These are phyloP conservation scores for Thymallus thymallus DNA, from an alignment of 2,113 vertebrate genomes.

Conservation along the genomic window DNA sequence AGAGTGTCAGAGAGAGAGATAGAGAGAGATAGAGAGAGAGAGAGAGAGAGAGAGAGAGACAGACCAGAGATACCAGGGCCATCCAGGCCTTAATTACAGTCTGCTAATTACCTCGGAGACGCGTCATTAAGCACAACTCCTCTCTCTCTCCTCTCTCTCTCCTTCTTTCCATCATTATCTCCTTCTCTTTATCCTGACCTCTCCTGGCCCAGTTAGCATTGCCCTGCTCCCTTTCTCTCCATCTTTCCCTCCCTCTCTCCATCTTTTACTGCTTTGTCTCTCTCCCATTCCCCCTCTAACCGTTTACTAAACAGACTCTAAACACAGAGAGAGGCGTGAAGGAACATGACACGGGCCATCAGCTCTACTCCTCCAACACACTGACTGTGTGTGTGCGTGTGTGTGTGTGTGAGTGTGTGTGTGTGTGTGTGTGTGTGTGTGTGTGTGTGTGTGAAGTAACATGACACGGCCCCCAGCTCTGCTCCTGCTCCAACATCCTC, in stretches of 20 bases:
- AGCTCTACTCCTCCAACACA: conserved; percentile 32
- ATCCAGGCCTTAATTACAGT: conserved; percentile 71
- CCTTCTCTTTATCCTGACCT: conserved; percentile 56
- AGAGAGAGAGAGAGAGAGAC: conserved; percentile 36
- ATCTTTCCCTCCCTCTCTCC: neutral
- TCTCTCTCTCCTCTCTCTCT: conserved; percentile 59
- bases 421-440: neutral
- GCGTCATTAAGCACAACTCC: conserved; percentile 74
- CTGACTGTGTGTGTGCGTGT: no score
- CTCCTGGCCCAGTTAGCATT: conserved; percentile 74
- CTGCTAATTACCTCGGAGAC: conserved; percentile 70
- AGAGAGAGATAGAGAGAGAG: no score
- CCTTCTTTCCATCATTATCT: conserved; percentile 34
- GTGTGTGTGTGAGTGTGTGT: neutral
- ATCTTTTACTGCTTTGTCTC: neutral
- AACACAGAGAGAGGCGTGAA: conserved; percentile 23
- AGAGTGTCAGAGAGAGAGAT: no score
- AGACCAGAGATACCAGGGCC: conserved; percentile 54
- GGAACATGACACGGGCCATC: conserved; percentile 39
- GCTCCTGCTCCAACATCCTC: conserved; percentile 27
- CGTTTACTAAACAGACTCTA: conserved; percentile 56
- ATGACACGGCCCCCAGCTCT: conserved; percentile 31
- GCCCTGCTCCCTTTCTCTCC: conserved; percentile 32
- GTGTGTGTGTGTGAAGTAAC: conserved; percentile 19
- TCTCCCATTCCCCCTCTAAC: conserved; percentile 53